phyloP scores from a whole-genome alignment of 2,888 invertebrate species.

The Acrobasis suavella region DNA sequence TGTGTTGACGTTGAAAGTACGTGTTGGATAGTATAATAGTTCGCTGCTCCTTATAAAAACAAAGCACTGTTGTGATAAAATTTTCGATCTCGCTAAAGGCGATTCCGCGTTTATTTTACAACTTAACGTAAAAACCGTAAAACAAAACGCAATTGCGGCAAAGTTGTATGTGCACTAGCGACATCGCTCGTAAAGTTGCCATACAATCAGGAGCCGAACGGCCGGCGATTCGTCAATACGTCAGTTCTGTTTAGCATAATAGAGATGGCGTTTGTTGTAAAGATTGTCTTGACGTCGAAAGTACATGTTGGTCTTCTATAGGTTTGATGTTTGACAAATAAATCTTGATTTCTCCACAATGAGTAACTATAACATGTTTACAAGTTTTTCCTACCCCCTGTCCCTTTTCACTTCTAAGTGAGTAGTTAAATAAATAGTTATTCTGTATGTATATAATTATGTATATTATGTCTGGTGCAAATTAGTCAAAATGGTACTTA shows the following conservation, averaged over 20 bases:
- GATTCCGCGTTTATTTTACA: not conserved
- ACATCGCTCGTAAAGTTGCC: constrained; percentile 13
- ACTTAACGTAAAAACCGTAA: constrained; percentile 1
- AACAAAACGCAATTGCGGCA: not conserved
- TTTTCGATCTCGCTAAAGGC: not conserved
- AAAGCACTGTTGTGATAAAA: not conserved
- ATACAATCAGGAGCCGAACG: constrained; percentile 1
- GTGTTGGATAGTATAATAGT: not conserved
- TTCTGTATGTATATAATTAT: too few species aligned
- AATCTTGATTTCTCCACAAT: too few species aligned
- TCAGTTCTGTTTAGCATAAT: constrained; percentile 17
- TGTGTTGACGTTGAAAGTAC: constrained; percentile 3
- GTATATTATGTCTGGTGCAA: too few species aligned
- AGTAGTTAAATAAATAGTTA: too few species aligned
- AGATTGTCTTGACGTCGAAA: constrained; percentile 3
- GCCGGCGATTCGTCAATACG: constrained; percentile 2
- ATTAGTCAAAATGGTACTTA: too few species aligned
- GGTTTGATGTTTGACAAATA: too few species aligned
- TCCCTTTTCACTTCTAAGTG: too few species aligned
- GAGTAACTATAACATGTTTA: too few species aligned
- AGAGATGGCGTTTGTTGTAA: constrained; percentile 7
- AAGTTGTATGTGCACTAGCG: constrained; percentile 2
- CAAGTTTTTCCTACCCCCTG: too few species aligned
- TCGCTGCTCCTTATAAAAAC: not conserved
- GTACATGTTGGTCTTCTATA: constrained; percentile 1